These are phyloP conservation scores for Drosophila mojavensis DNA, from an alignment of 1,140 invertebrate genomes.

Conservation along the genomic window DNA sequence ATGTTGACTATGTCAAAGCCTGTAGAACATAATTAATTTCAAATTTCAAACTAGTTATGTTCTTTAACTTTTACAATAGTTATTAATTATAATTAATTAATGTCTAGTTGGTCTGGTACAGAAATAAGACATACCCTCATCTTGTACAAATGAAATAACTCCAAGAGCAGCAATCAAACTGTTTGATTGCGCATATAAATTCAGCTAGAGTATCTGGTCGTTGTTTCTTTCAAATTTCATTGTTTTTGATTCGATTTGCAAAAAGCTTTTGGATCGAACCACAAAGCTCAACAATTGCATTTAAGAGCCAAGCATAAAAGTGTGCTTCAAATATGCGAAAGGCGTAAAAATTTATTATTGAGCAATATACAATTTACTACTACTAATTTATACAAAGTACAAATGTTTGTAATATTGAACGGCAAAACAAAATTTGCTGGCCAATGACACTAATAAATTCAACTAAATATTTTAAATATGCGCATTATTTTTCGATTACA, in stretches of 20 bases:
- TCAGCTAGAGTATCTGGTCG: background rate
- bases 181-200: too few relatives aligned
- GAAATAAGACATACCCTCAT: too few relatives aligned
- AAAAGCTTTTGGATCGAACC: slow-evolving; percentile 35
- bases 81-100: too few relatives aligned
- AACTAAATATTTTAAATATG: slow-evolving; percentile 20
- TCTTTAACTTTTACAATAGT: too few relatives aligned
- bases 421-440: slow-evolving; percentile 7
- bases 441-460: slow-evolving; percentile 28
- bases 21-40: too few relatives aligned
- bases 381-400: too few relatives aligned
- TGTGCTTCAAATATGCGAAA: slow-evolving; percentile 39
- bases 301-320: slow-evolving; percentile 50
- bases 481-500: background rate
- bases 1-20: background rate
- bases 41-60: too few relatives aligned
- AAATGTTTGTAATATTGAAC: background rate
- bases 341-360: background rate
- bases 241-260: slow-evolving; percentile 11
- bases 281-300: slow-evolving; percentile 42
- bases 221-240: background rate
- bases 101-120: too few relatives aligned
- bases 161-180: background rate
- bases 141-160: background rate
- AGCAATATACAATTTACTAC: background rate